A percentile compares a stretch with the other conserved stretches of the same genome.
These are phyloP conservation scores for Formica exsecta DNA, from an alignment of 1,140 invertebrate species.

Conservation along the genomic window DNA sequence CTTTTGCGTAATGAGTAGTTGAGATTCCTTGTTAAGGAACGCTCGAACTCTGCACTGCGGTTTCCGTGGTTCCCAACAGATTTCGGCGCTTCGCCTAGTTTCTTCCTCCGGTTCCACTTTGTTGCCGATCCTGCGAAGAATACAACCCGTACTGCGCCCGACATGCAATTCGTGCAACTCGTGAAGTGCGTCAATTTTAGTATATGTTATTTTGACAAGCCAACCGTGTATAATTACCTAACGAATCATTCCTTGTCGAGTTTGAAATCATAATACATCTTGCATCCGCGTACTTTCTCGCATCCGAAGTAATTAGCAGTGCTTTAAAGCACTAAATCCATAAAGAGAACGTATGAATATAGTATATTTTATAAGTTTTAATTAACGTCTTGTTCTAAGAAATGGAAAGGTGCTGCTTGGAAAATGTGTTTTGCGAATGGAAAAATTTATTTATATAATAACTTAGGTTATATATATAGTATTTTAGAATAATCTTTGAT, in stretches of 20 bases:
- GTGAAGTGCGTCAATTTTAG: not conserved
- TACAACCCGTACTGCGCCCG: not conserved
- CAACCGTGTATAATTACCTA: not conserved
- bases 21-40: slow-evolving; percentile 77
- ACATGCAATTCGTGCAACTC: not conserved
- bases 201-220: slow-evolving; percentile 34
- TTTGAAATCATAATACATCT: slow-evolving; percentile 9
- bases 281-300: not conserved
- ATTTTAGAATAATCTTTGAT: not conserved
- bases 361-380: slow-evolving; percentile 5
- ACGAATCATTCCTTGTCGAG: not conserved
- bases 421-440: slow-evolving; percentile 2
- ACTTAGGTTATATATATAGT: not conserved
- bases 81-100: slow-evolving; percentile 76
- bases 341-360: not conserved
- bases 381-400: not conserved
- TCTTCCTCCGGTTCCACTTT: slow-evolving; percentile 54
- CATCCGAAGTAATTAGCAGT: not conserved
- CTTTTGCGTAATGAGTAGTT: slow-evolving; percentile 78
- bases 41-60: slow-evolving; percentile 74
- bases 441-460: not conserved
- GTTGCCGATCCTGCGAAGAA: not conserved
- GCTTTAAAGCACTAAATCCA: not conserved
- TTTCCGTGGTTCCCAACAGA: slow-evolving; percentile 77
- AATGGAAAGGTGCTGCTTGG: not conserved